Base-by-base conservation (phyloP, 2,113 vertebrate genomes). In the Tupaia tana region DNA sequence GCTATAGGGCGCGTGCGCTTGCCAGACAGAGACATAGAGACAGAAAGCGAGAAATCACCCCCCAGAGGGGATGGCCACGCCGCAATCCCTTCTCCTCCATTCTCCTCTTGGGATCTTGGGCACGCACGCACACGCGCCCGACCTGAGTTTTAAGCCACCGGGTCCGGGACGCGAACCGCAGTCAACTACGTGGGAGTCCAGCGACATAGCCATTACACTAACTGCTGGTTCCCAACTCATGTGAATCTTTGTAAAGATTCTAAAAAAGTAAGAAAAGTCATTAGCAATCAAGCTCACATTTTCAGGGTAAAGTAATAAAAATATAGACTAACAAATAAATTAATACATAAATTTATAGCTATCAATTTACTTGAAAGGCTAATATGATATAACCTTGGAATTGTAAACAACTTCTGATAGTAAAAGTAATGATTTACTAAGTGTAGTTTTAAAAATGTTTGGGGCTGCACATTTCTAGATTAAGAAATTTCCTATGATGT, bases 381-480 rank as follows among this genome's bases (percentile, higher is more conserved):
- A 25, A 67, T 67, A 73, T 58, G 52, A 58, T 75, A 88, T 29
- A 16, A 88, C 71, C n/a, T 73, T 79, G 58, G 69, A 91, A 93
- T 22, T 73, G 4, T 34, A 77, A 86, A 58, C 16, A 85, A 31
- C 86, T 85, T 59, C 74, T 34, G 18, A 31, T 54, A 82, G 43
- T 34, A 94, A 86, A 95, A 94, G 7, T 85, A 87, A 79, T 74
- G 24, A 52, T 86, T 81, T 71, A 83, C 20, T 67, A 59, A 92
- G 52, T 73, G 4, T 77, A 86, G 27, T 29, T 95, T n/a, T 94
- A 27, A 89, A 95, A 78, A 20, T 11, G 70, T 63, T 19, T 31
- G 27, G 58, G 74, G 6, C 9, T 79, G 79, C 15, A 52, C 11
- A 63, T 54, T 75, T 90, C 16, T 90, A 79, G 25, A 43, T 52